Base-by-base conservation (phyloP, 2,888 invertebrate species). In the Drosophila mimica region DNA sequence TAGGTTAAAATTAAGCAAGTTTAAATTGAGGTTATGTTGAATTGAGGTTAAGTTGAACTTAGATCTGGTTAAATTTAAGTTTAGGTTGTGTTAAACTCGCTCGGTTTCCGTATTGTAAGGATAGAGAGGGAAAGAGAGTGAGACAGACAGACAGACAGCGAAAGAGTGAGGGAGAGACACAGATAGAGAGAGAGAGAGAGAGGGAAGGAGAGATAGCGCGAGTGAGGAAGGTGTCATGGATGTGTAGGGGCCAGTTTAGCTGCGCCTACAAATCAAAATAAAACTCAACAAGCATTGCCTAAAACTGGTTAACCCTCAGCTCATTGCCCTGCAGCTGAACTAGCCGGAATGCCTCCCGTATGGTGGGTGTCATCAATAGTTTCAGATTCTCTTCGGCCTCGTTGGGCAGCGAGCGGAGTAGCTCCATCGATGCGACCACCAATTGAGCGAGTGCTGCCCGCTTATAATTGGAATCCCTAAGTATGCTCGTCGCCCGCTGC, bases 391-490 rank as follows among this genome's bases (percentile, higher is more conserved):
- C 94, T 88, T 95, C 95, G 54, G 95, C 94, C 72, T 95, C 95
- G 53, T 94, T 93, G 49, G 96, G 94, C 86, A 96, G 94, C 8
- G 95, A 95, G 31, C 95, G 93, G 15, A 95, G 94, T 81, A 98
- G 94, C 91, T 98, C 97, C 91, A 98, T 95, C 77, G 97, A 96
- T 30, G 97, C 97, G 91, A 96, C 96, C 82, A 98, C 94, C 83
- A 97, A 96, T 92, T 98, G 97, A 34, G 97, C 96, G 94, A 97
- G 96, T 28, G 98, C 97, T 65, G 95, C 95, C 73, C 97, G 95
- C 91, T 96, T 97, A 25, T 97, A 97, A 90, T 98, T 98, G 62
- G 96, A 96, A 92, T 98, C 98, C 94, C 97, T 98, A 77, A 96
- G 95, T 73, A 97, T 96, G 87, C 97, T 97, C 56, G 96, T 94